Base-by-base conservation (phyloP, 2,113 vertebrate species). In the Upupa epops region DNA sequence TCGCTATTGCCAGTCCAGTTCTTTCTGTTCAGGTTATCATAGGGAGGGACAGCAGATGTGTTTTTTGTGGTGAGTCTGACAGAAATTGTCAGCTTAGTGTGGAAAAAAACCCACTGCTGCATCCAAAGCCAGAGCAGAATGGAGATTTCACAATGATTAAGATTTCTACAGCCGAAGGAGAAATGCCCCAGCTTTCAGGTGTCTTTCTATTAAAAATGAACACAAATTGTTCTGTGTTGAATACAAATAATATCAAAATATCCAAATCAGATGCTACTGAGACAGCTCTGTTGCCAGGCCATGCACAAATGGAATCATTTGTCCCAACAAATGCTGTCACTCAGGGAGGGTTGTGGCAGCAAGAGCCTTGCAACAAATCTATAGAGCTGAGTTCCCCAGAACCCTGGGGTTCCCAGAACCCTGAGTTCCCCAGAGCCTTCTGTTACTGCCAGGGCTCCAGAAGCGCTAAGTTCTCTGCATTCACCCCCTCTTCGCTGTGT, bases 271-370 rank as follows among this genome's bases (percentile, higher is more conserved):
- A 74, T 26, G 59, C 7, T 17, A 54, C 45, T 3, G 4, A 78
- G 25, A 26, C 49, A 72, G 13, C 29, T 70, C 36, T 74, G 58
- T 58, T 55, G 42, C 26, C 58, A 84, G 65, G 26, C 58, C 6
- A 1, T 16, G 63, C 21, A 52, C 1, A 2, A 48, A 51, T 0
- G 0, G 19, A 61, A 5, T 8, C 19, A 64, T 66, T 83, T n/a
- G 19, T 73, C 56, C 48, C 65, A 37, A 9, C 10, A 89, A 77
- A 9, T 6, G 21, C 69, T 9, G 13, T 63, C 36, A 13, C 36
- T 37, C 2, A 2, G 37, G 58, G 20, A 2, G 37, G 58, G 20
- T 11, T 52, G 45, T 84, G 61, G 63, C 54, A 12, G 6, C 45
- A n/a, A 19, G 25, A 46, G 8, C 31, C 13, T 60, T 65, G 56